Conservation (phyloP, 2,888 invertebrate genomes). For the Macrosoma leucophasiata region DNA sequence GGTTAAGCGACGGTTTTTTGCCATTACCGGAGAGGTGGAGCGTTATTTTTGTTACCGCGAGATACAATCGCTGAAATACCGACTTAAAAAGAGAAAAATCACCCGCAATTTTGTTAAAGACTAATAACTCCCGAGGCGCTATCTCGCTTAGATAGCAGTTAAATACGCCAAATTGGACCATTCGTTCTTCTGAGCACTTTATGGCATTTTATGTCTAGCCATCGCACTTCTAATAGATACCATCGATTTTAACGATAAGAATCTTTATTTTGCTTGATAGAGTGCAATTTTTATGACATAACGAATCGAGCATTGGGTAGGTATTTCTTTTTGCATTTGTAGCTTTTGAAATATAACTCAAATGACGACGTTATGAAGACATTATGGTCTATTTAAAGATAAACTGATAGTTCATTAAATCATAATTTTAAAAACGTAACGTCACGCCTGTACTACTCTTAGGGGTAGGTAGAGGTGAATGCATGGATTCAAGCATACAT, state of each 20-base stretch:
- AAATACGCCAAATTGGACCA: slow-evolving; percentile 65
- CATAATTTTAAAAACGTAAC: too few species aligned
- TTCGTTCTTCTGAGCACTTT: slow-evolving; percentile 48
- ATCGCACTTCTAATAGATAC: slow-evolving; percentile 39
- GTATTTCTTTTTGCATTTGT: neutral
- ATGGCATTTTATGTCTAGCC: slow-evolving; percentile 45
- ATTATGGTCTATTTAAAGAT: neutral
- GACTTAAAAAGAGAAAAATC: slow-evolving; percentile 51
- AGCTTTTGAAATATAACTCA: neutral
- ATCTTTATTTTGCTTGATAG: too few species aligned
- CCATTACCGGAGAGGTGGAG: slow-evolving; percentile 24
- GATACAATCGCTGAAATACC: slow-evolving; percentile 38
- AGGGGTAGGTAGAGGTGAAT: too few species aligned
- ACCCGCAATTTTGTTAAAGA: slow-evolving; percentile 48
- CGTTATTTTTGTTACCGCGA: slow-evolving; percentile 26
- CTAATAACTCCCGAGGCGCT: slow-evolving; percentile 56
- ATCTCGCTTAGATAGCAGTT: slow-evolving; percentile 56
- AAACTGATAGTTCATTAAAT: too few species aligned
- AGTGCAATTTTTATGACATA: too few species aligned
- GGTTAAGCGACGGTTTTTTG: slow-evolving; percentile 18
- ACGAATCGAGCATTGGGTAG: too few species aligned
- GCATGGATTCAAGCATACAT: too few species aligned
- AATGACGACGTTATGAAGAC: neutral
- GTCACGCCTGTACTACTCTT: too few species aligned
- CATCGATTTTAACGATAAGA: too few species aligned